Evolutionary conservation across 35 echinoderm and acorn worm species (phyloP), one percentile per base, ranked within the genome.

Genomic region (Amphiura filiformis): DNA sequence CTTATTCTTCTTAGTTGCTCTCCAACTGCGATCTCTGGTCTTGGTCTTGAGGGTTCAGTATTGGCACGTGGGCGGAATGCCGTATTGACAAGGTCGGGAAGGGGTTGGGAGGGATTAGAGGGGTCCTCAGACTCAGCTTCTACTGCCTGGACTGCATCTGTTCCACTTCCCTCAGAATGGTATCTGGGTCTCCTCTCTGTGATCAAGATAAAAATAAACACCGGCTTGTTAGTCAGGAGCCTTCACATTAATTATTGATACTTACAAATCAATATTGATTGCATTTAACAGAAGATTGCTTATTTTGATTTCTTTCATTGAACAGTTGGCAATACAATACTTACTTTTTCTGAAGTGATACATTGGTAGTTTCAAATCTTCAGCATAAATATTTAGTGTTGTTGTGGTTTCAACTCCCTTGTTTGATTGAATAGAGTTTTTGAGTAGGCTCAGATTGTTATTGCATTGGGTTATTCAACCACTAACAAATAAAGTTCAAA

Each of bases 1-100:
- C 88, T 91, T 28, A 94, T 94, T 49, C 93, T 76, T 31, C 93
- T 33, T 31, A 94, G 85, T 56, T 90, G 83, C 26, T 88, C 52
- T 34, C 93, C 93, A 13, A 88, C 93, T 2, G 75, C 40, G 26
- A 87, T 91, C 31, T 88, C 86, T 31, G 89, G 84, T 31, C 84
- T 42, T 34, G 84, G 57, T 80, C 84, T 87, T 7, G 84, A 75
- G 31, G 93, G 93, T 12, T 83, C 93, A 31, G 93, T 91, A 78
- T 94, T 90, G 22, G 93, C 77, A 42, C 93, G 78, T 15, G 90
- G 83, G 30, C 93, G 52, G 47, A 94, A 94, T 5, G 39, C 70
- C 61, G 61, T 70, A n/a, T 70, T 70, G 12, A 94, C 88, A 26
- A 94, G 22, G 56, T 94, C 93, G 32, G 93, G 93, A 34, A 94